Evolutionary conservation across 2,113 vertebrate genomes (phyloP).

Genomic region (Vanacampus margaritifer): DNA sequence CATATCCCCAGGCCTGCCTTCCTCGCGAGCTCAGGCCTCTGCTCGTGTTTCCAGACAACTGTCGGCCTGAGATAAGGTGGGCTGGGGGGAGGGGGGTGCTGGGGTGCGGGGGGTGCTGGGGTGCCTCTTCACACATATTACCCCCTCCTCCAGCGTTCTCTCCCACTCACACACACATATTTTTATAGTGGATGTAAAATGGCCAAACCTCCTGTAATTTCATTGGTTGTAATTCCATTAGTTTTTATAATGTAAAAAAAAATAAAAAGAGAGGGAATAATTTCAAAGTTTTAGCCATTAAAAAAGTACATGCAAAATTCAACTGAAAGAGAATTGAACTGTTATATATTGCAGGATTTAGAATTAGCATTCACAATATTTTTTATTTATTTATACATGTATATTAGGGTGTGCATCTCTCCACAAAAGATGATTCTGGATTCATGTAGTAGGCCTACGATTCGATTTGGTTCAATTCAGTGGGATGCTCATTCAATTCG

Average conservation of each 20-base stretch:
- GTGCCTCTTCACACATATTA: slow-evolving; percentile 56
- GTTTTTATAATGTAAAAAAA: not conserved
- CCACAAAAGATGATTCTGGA: too few relatives aligned
- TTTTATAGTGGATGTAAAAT: not conserved
- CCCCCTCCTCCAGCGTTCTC: slow-evolving; percentile 26
- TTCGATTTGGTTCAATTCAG: too few relatives aligned
- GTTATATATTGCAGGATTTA: not conserved
- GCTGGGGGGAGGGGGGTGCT: slow-evolving; percentile 60
- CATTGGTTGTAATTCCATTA: not conserved
- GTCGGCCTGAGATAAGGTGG: slow-evolving; percentile 95
- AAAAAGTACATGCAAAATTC: not conserved
- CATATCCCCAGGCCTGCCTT: slow-evolving; percentile 96
- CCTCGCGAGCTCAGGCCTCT: slow-evolving; percentile 90
- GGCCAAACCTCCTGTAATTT: not conserved
- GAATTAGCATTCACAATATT: not conserved
- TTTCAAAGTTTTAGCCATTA: not conserved
- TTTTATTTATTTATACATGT: too few relatives aligned
- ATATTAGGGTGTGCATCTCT: too few relatives aligned
- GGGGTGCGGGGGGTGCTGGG: slow-evolving; percentile 43
- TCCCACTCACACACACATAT: not conserved
- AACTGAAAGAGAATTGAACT: not conserved
- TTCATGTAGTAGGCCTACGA: too few relatives aligned
- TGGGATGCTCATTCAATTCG: too few relatives aligned
- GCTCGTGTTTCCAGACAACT: slow-evolving; percentile 98
- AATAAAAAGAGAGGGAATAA: not conserved